Percentiles rank a stretch among this genome's conserved stretches.
Evolutionary conservation across 2,888 invertebrate genomes (phyloP).

Genomic region (Agrochola litura): DNA sequence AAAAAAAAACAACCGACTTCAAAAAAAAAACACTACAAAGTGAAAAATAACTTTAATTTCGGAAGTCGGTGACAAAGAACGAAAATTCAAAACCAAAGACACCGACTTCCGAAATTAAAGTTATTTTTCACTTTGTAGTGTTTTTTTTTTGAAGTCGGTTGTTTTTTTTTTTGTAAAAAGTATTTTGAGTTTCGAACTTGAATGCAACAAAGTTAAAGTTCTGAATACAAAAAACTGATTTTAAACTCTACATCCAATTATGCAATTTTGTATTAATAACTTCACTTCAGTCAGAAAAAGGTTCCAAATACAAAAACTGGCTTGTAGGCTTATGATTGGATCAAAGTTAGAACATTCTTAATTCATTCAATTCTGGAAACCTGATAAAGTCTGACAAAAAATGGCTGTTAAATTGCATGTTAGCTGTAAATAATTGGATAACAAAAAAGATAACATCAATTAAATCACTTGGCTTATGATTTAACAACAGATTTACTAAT

Average conservation of each 20-base stretch:
- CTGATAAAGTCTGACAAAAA: not conserved
- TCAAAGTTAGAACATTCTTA: not conserved
- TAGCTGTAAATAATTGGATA: not conserved
- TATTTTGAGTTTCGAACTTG: not conserved
- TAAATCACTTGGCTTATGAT: not conserved
- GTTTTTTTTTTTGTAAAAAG: too few species aligned
- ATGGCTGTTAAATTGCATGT: not conserved
- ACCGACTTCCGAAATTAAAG: too few species aligned
- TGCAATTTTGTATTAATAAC: not conserved
- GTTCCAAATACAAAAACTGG: not conserved
- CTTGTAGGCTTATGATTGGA: not conserved
- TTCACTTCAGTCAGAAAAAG: not conserved
- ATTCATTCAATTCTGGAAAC: not conserved
- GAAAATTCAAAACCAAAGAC: too few species aligned
- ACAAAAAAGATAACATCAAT: not conserved
- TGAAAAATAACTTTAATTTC: too few species aligned
- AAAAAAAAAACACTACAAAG: too few species aligned
- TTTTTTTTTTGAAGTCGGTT: too few species aligned
- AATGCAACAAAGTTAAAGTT: not conserved
- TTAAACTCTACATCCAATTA: not conserved
- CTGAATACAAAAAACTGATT: not conserved
- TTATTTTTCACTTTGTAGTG: too few species aligned
- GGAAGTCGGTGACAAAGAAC: too few species aligned
- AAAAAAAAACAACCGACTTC: too few species aligned
- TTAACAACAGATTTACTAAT: not conserved